Conservation (phyloP, 2,113 vertebrate species). For the Apteryx owenii region DNA sequence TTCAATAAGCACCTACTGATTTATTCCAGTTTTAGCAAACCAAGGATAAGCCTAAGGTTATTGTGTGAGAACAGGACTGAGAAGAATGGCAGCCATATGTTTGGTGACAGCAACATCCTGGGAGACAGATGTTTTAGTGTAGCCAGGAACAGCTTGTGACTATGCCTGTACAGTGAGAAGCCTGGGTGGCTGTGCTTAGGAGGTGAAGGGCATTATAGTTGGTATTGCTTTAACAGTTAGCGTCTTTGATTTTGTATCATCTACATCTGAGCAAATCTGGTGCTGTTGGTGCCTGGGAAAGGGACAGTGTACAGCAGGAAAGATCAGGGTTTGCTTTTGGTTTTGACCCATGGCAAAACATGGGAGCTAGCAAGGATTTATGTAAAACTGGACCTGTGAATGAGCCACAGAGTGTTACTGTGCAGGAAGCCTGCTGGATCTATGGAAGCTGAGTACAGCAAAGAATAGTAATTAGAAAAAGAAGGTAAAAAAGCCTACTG, state of each 20-base stretch:
- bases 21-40: not conserved
- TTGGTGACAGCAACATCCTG: not conserved
- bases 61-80: not conserved
- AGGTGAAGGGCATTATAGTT: not conserved
- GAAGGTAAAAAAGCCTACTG: not conserved
- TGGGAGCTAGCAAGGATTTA: not conserved
- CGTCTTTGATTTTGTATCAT: not conserved
- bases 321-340: not conserved
- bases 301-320: not conserved
- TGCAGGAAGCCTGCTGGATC: not conserved
- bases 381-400: not conserved
- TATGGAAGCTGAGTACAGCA: not conserved
- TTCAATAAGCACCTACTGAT: not conserved
- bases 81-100: accelerated
- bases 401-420: not conserved
- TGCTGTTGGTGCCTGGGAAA: not conserved
- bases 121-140: not conserved
- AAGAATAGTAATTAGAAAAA: not conserved
- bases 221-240: not conserved
- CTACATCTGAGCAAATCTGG: not conserved
- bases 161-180: not conserved
- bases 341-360: not conserved
- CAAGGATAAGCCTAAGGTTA: not conserved
- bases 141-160: not conserved
- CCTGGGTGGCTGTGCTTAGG: not conserved